Percentiles rank a stretch among this genome's conserved stretches.
Conservation (phyloP, 2,113 vertebrate genomes). For the Micronycteris hirsuta region DNA sequence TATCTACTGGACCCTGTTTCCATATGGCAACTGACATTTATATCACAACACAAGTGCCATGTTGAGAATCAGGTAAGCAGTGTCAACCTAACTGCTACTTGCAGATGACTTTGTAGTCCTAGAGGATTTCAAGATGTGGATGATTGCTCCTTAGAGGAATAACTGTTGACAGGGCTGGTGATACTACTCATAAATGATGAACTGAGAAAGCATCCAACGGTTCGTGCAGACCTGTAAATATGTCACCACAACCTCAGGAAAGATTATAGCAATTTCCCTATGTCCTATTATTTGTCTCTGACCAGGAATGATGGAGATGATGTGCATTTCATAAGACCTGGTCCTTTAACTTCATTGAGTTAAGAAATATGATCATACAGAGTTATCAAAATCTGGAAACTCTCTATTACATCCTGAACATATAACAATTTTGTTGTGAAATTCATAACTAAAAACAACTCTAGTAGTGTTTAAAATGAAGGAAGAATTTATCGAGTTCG, state of each 20-base stretch:
- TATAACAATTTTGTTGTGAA: background rate
- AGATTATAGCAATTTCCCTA: constrained; percentile 53
- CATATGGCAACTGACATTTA: background rate
- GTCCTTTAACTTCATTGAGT: background rate
- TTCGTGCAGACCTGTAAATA: constrained; percentile 57
- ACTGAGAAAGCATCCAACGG: constrained; percentile 51
- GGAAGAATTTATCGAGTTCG: background rate
- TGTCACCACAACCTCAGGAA: constrained; percentile 11
- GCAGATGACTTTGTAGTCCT: constrained; percentile 50
- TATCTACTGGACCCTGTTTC: background rate
- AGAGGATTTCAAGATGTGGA: constrained; percentile 29
- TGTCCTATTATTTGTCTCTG: constrained; percentile 40
- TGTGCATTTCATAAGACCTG: background rate
- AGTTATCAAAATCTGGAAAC: background rate
- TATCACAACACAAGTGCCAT: constrained; percentile 15
- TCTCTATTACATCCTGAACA: background rate
- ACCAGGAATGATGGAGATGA: constrained; percentile 39
- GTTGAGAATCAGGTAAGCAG: constrained; percentile 23
- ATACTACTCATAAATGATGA: constrained; percentile 66
- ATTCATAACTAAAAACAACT: background rate
- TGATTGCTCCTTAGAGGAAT: constrained; percentile 57
- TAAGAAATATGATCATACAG: background rate
- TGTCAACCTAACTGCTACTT: constrained; percentile 8
- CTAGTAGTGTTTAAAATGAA: background rate
- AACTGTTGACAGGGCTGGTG: constrained; percentile 63